phyloP scores from a whole-genome alignment of 2,797 vertebrate genomes.

The Xiphophorus birchmanni region DNA sequence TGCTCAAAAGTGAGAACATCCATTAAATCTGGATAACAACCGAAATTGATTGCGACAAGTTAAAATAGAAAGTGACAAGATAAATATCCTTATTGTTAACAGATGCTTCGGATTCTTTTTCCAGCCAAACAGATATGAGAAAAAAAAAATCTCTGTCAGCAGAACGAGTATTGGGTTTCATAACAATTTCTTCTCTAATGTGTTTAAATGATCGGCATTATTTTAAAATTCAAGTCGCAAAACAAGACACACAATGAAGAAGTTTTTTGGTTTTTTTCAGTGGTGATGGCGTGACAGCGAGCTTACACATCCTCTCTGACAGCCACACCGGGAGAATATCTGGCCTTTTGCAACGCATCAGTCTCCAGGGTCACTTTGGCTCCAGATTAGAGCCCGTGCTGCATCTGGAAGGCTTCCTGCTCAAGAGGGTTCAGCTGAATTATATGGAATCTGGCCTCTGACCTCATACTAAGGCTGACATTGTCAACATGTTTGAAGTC shows the following conservation, averaged over 20 bases:
- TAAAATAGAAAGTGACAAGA: constrained; percentile 38
- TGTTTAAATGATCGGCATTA: constrained; percentile 31
- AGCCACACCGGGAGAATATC: constrained; percentile 41
- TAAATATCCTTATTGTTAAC: constrained; percentile 27
- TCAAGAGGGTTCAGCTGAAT: constrained; percentile 34
- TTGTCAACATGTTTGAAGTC: constrained; percentile 46
- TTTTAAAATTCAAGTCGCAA: constrained; percentile 34
- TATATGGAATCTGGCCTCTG: constrained; percentile 66
- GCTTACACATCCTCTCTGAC: constrained; percentile 52
- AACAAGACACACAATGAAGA: constrained; percentile 38
- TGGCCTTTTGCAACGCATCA: constrained; percentile 56
- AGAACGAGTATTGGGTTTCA: constrained; percentile 33
- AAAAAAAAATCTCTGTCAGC: constrained; percentile 15
- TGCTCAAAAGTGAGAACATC: constrained; percentile 40
- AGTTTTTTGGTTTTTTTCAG: constrained; percentile 9
- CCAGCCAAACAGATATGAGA: constrained; percentile 4
- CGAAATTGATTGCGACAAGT: constrained; percentile 34
- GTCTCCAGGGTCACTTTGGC: constrained; percentile 48
- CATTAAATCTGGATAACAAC: constrained; percentile 43
- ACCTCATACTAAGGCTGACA: constrained; percentile 50
- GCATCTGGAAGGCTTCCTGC: constrained; percentile 31
- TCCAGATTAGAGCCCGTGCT: constrained; percentile 55
- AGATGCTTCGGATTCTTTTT: constrained; percentile 18
- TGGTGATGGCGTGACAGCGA: constrained; percentile 36
- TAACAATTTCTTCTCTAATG: constrained; percentile 19